A percentile compares a stretch with the other conserved stretches of the same genome.
These are phyloP conservation scores for Drosophila azteca DNA, from an alignment of 1,140 invertebrate species.

Conservation along the genomic window DNA sequence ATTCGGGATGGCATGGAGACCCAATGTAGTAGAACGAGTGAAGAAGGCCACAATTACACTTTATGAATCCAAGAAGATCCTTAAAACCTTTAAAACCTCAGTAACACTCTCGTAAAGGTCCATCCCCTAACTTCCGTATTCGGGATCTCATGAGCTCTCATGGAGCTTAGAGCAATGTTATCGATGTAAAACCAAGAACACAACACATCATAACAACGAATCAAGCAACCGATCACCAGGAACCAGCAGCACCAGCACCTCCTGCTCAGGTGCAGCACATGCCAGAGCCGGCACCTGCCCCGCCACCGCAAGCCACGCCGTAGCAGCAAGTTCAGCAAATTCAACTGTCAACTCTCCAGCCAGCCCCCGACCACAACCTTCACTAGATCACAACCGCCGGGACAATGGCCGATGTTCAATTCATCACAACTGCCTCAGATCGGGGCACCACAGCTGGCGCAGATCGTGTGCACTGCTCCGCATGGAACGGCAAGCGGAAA, in stretches of 20 bases:
- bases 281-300: constrained; percentile 49
- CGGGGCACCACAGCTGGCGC: constrained; percentile 65
- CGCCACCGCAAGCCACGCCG: constrained; percentile 32
- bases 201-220: too few species aligned
- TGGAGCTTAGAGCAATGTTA: too few species aligned
- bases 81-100: too few species aligned
- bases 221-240: constrained; percentile 13
- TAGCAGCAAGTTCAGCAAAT: constrained; percentile 64
- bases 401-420: constrained; percentile 74
- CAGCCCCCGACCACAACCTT: constrained; percentile 50
- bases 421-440: constrained; percentile 81
- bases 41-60: too few species aligned
- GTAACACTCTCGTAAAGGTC: too few species aligned
- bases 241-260: constrained; percentile 20
- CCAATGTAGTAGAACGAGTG: too few species aligned
- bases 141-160: too few species aligned
- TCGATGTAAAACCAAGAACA: too few species aligned
- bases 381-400: constrained; percentile 49
- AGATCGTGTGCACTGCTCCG: constrained; percentile 58
- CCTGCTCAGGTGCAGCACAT: constrained; percentile 41
- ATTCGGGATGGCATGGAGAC: too few species aligned
- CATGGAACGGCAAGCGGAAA: constrained; percentile 40
- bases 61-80: too few species aligned
- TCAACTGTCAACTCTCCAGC: constrained; percentile 59
- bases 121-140: too few species aligned